Evolutionary conservation across 92 coral and sea anemone species (phyloP).

Genomic region (Porites rus): DNA sequence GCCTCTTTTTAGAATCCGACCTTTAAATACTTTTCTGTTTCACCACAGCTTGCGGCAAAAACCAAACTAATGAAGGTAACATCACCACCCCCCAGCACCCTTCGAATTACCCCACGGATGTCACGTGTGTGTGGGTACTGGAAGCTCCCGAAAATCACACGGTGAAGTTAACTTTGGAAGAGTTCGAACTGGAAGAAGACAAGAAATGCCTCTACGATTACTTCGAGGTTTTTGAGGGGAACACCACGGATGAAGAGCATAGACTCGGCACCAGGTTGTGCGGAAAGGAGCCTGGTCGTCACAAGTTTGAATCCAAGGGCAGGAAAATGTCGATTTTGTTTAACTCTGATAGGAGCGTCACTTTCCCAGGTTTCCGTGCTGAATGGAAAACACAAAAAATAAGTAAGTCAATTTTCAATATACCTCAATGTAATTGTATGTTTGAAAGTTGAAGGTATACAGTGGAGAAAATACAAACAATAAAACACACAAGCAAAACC

Average conservation of each 20-base stretch:
- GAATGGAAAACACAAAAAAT: slow-evolving; percentile 43
- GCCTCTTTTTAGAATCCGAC: neutral
- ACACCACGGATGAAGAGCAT: slow-evolving; percentile 24
- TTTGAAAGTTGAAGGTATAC: neutral
- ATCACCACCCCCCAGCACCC: slow-evolving; percentile 78
- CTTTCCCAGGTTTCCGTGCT: slow-evolving; percentile 69
- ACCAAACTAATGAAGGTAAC: slow-evolving; percentile 37
- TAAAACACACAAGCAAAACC: too few species aligned
- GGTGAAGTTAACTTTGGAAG: slow-evolving; percentile 63
- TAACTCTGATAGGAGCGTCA: slow-evolving; percentile 65
- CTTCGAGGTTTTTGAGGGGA: slow-evolving; percentile 72
- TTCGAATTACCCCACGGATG: slow-evolving; percentile 50
- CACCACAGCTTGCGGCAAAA: slow-evolving; percentile 59
- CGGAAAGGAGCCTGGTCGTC: slow-evolving; percentile 29
- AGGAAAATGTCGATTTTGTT: slow-evolving; percentile 60
- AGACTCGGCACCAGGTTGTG: slow-evolving; percentile 55
- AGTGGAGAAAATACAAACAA: too few species aligned
- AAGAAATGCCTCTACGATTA: slow-evolving; percentile 94
- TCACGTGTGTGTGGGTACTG: slow-evolving; percentile 74
- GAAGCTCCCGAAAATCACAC: slow-evolving; percentile 78
- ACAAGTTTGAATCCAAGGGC: slow-evolving; percentile 56
- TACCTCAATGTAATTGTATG: too few species aligned
- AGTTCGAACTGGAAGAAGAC: slow-evolving; percentile 85
- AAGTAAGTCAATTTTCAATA: neutral
- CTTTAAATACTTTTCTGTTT: neutral